These are phyloP conservation scores for Heteromyza rotundicornis DNA, from an alignment of 2,888 invertebrate genomes.

Conservation along the genomic window DNA sequence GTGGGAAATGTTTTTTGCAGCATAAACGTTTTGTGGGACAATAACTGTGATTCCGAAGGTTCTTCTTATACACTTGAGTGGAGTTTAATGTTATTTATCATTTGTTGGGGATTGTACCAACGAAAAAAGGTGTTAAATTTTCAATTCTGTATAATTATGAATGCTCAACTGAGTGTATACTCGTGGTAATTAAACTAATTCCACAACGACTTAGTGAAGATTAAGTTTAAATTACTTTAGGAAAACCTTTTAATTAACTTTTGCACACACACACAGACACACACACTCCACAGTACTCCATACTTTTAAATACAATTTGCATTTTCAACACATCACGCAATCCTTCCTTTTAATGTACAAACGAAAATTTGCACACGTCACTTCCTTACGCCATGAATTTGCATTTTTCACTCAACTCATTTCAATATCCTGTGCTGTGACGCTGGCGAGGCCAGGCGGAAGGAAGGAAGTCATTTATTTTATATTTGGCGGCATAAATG, in stretches of 20 bases:
- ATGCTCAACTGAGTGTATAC: neutral
- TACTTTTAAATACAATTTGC: too few species aligned
- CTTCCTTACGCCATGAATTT: slow-evolving; percentile 52
- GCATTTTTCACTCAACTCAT: slow-evolving; percentile 48
- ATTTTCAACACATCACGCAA: too few species aligned
- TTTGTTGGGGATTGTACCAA: too few species aligned
- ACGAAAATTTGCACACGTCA: slow-evolving; percentile 50
- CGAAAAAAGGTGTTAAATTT: neutral
- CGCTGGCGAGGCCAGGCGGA: slow-evolving; percentile 4
- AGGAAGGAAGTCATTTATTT: slow-evolving; percentile 53
- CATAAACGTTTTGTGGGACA: neutral
- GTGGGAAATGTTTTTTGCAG: slow-evolving; percentile 38
- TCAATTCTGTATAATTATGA: neutral
- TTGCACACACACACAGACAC: too few species aligned
- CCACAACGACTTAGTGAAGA: neutral
- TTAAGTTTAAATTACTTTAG: slow-evolving; percentile 41
- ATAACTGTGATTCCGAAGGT: slow-evolving; percentile 6
- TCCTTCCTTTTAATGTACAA: slow-evolving; percentile 10
- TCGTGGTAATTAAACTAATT: neutral
- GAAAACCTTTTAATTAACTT: slow-evolving; percentile 36
- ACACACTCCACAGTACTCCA: too few species aligned
- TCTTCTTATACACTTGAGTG: neutral
- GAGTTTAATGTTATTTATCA: neutral
- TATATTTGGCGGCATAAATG: slow-evolving; percentile 50
- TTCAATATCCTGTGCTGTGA: slow-evolving; percentile 44